A percentile compares a stretch with the other conserved stretches of the same genome.
phyloP scores from a whole-genome alignment of 2,113 vertebrate genomes.

The Hoplias malabaricus region DNA sequence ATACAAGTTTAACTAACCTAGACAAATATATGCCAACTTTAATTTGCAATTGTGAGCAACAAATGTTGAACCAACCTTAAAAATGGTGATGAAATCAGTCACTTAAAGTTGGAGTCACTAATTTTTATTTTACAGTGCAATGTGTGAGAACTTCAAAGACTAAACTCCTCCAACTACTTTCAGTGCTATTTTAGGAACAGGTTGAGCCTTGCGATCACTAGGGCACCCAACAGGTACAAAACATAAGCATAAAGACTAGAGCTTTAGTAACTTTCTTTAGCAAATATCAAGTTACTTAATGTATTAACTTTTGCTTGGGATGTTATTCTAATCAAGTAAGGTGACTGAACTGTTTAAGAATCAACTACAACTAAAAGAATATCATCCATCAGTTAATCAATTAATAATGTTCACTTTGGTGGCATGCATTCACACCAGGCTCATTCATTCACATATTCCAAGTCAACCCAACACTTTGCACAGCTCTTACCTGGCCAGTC shows the following conservation, averaged over 20 bases:
- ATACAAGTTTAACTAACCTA: too few species aligned
- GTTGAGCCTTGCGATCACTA: neutral
- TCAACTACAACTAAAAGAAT: slow-evolving; percentile 21
- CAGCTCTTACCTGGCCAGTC: slow-evolving; percentile 83
- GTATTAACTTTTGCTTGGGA: neutral
- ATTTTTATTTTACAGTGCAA: too few species aligned
- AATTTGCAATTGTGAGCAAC: too few species aligned
- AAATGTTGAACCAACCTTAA: too few species aligned
- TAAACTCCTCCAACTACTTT: neutral
- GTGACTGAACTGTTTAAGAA: slow-evolving; percentile 7
- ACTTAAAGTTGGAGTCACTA: too few species aligned
- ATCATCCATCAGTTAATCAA: slow-evolving; percentile 1
- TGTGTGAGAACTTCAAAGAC: neutral
- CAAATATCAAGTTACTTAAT: neutral
- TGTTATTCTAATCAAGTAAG: slow-evolving; percentile 6
- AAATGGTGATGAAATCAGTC: too few species aligned
- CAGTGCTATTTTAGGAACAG: neutral
- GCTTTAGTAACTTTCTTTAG: neutral
- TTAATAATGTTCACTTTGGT: slow-evolving; percentile 24
- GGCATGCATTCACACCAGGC: slow-evolving; percentile 61
- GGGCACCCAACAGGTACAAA: neutral
- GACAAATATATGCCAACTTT: too few species aligned
- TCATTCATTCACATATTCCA: neutral
- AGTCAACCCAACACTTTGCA: neutral
- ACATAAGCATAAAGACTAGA: neutral